Evolutionary conservation across 1,140 invertebrate species (phyloP), one percentile per base, ranked within the genome.

Genomic region (Formica selysi): DNA sequence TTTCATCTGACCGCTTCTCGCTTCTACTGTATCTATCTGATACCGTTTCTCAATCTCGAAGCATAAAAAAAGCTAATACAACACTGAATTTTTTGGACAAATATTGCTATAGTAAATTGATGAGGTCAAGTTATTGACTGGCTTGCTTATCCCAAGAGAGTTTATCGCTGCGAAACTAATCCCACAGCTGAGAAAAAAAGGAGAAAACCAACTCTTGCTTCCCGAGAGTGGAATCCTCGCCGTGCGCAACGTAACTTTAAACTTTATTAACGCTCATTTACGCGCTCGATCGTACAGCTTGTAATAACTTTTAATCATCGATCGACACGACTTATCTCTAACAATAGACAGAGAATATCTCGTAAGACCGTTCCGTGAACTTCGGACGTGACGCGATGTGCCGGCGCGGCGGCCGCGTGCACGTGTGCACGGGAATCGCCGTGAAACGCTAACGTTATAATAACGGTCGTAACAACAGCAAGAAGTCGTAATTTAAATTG

Each of bases 401-500:
- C 38, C 67, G 32, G 16, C 29, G 62, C 71, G 26, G n/a, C 22
- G 70, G 85, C 38, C 13, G n/a, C 51, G 79, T 62, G 64, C 79
- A 87, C 81, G 70, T 83, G 86, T 65, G 65, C 86, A 62, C 38
- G 36, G 54, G 67, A 91, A 91, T 91, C 81, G 70, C 90, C 87
- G 87, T 91, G 87, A 91, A 91, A 91, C 81, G 86, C 81, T 89
- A 91, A 91, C 90, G 87, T 90, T 91, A 91, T 91, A 91, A 91
- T 91, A 91, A 91, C 89, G 91, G 87, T 90, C 91, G 90, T 91
- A 91, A 90, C 90, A 91, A 91, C 89, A 57, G 84, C 85, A 91
- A 91, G 87, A 88, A 92, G 92, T 91, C 90, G 85, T 92, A 92
- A 93, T 93, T 93, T 92, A 93, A 93, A 93, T 93, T 92, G 90